Conservation (phyloP, 2,797 vertebrate genomes). For the Anomalospiza imberbis region DNA sequence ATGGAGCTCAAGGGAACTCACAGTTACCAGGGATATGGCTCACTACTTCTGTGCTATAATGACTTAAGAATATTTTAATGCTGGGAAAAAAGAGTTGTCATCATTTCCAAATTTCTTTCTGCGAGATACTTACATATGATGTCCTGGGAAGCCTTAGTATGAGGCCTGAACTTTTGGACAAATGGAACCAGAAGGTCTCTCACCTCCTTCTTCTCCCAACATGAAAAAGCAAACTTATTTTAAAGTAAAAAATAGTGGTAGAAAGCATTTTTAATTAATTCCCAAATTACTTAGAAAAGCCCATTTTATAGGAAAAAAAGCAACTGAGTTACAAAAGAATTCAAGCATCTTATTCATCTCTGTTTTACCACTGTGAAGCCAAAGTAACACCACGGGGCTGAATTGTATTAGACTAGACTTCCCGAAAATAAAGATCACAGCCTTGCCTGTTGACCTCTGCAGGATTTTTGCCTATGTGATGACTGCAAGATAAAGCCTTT, state of each 20-base stretch:
- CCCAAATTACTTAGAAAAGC: neutral
- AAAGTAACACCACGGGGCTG: neutral
- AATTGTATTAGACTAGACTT: slow-evolving; percentile 2
- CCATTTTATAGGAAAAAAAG: neutral
- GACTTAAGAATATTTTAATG: neutral
- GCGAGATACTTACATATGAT: neutral
- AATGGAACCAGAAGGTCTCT: neutral
- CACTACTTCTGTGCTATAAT: neutral
- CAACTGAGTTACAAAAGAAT: neutral
- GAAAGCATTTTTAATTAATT: neutral
- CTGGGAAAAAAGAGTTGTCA: neutral
- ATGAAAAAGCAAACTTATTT: neutral
- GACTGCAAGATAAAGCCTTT: slow-evolving; percentile 33
- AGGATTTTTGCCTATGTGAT: slow-evolving; percentile 27
- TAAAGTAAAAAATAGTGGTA: neutral
- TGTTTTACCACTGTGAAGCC: neutral
- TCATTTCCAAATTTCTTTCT: neutral
- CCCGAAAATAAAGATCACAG: neutral
- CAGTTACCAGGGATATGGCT: neutral
- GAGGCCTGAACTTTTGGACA: neutral
- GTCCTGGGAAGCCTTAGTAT: neutral
- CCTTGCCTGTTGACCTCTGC: slow-evolving; percentile 13
- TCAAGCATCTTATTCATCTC: neutral
- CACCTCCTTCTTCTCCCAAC: neutral
- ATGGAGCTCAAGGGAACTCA: slow-evolving; percentile 23